Evolutionary conservation across 2,113 vertebrate genomes (phyloP).

Genomic region (Maccullochella peelii): DNA sequence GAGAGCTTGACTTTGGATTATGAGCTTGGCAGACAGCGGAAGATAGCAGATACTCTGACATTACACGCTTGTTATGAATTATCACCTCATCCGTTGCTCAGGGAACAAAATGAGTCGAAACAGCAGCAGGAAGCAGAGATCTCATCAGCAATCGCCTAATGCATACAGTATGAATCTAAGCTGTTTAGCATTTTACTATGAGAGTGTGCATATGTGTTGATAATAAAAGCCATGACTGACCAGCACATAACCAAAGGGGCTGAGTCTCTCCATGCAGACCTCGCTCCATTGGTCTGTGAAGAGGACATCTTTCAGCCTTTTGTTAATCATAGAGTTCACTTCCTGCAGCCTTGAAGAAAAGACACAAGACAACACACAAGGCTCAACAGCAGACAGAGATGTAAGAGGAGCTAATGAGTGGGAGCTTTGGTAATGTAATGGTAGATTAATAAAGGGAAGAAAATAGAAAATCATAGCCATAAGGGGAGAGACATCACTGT

Average conservation of each 20-base stretch:
- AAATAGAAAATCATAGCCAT: not conserved
- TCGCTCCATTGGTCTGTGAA: conserved; percentile 99
- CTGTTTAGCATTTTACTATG: conserved; percentile 28
- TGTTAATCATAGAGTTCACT: conserved; percentile 98
- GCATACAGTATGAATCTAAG: not conserved
- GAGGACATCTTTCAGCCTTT: conserved; percentile 95
- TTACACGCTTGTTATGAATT: conserved; percentile 63
- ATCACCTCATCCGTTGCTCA: conserved; percentile 60
- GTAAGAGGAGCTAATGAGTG: conserved; percentile 30
- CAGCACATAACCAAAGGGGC: conserved; percentile 94
- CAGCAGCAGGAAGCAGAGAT: conserved; percentile 46
- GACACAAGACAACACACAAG: conserved; percentile 43
- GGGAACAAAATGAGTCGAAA: conserved; percentile 59
- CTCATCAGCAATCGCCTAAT: conserved; percentile 18
- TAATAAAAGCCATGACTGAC: conserved; percentile 83
- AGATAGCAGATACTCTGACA: conserved; percentile 62
- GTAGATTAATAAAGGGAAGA: conserved; percentile 17
- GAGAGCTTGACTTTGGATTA: conserved; percentile 28
- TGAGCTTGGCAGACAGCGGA: conserved; percentile 35
- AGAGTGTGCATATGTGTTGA: conserved; percentile 50
- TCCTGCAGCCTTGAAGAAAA: conserved; percentile 91
- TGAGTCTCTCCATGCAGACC: conserved; percentile 95
- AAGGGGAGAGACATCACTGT: not conserved
- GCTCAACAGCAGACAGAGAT: conserved; percentile 46
- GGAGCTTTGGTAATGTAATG: conserved; percentile 18